Percentiles rank a stretch among this genome's conserved stretches.
These are phyloP conservation scores for Drosophila borealis DNA, from an alignment of 2,888 invertebrate species.

Conservation along the genomic window DNA sequence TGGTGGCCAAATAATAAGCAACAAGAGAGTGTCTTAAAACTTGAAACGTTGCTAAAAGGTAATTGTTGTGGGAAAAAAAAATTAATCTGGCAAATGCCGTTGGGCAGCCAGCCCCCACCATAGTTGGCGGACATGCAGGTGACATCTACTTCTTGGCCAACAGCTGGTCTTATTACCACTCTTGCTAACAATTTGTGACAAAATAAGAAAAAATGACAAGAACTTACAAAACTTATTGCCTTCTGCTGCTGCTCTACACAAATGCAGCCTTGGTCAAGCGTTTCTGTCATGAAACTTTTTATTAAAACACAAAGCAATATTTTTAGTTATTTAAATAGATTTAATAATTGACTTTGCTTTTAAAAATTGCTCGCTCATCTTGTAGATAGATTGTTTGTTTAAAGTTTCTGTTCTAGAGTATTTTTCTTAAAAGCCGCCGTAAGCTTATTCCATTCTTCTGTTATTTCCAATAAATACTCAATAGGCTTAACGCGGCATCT, in stretches of 20 bases:
- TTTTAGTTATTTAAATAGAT: no score
- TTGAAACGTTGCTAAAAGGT: conserved; percentile 43
- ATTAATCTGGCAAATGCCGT: conserved; percentile 53
- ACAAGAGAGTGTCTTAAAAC: conserved; percentile 31
- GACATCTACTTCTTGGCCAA: conserved; percentile 51
- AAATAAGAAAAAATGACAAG: neutral
- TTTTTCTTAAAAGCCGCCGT: neutral
- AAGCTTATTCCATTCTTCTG: neutral
- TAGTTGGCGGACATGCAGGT: conserved; percentile 31
- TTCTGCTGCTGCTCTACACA: neutral
- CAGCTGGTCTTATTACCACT: conserved; percentile 29
- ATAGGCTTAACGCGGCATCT: neutral
- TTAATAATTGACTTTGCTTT: no score
- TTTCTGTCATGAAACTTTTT: no score
- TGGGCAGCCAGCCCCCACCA: conserved; percentile 3
- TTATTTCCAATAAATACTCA: neutral
- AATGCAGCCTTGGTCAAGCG: no score
- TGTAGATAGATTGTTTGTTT: no score
- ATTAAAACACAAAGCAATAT: no score
- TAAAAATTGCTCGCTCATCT: no score
- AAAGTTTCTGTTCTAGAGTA: neutral
- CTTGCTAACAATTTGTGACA: conserved; percentile 11
- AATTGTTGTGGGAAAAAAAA: conserved; percentile 40
- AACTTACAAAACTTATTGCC: neutral
- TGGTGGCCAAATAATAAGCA: conserved; percentile 38